phyloP scores from a whole-genome alignment of 2,113 vertebrate genomes.

The Vulpes vulpes region DNA sequence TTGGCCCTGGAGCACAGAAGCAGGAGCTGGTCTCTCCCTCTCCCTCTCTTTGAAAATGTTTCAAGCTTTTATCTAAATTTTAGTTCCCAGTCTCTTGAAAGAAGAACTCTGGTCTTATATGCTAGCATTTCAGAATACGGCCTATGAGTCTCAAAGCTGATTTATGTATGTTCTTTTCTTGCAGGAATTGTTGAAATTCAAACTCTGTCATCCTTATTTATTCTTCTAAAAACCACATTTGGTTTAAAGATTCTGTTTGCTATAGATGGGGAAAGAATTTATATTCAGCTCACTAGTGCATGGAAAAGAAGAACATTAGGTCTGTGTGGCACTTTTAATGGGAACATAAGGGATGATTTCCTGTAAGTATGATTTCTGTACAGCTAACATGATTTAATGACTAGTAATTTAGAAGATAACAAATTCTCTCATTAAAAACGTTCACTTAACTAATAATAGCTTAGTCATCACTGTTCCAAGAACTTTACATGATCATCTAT shows the following conservation, averaged over 20 bases:
- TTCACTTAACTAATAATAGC: slow-evolving; percentile 48
- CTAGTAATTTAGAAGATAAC: slow-evolving; percentile 27
- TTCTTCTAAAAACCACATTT: slow-evolving; percentile 93
- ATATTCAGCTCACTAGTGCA: slow-evolving; percentile 92
- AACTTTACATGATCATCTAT: neutral
- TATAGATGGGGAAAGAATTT: slow-evolving; percentile 93
- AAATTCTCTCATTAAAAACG: slow-evolving; percentile 34
- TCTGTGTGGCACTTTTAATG: slow-evolving; percentile 98
- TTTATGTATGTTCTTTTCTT: slow-evolving; percentile 65
- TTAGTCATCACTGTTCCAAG: neutral
- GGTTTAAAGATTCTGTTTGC: slow-evolving; percentile 95
- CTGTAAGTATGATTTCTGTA: slow-evolving; percentile 90
- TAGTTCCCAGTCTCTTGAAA: neutral
- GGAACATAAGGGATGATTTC: slow-evolving; percentile 98
- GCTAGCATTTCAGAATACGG: neutral
- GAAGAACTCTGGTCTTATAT: rapidly evolving
- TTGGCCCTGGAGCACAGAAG: neutral
- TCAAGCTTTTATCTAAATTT: neutral
- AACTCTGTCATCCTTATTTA: slow-evolving; percentile 95
- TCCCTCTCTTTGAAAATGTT: neutral
- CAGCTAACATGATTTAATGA: slow-evolving; percentile 12
- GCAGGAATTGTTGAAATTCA: slow-evolving; percentile 92
- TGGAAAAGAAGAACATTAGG: slow-evolving; percentile 96
- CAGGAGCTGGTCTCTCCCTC: neutral
- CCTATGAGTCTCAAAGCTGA: neutral